Conservation (phyloP, 2,113 vertebrate genomes). For the Myrmecobius fasciatus region DNA sequence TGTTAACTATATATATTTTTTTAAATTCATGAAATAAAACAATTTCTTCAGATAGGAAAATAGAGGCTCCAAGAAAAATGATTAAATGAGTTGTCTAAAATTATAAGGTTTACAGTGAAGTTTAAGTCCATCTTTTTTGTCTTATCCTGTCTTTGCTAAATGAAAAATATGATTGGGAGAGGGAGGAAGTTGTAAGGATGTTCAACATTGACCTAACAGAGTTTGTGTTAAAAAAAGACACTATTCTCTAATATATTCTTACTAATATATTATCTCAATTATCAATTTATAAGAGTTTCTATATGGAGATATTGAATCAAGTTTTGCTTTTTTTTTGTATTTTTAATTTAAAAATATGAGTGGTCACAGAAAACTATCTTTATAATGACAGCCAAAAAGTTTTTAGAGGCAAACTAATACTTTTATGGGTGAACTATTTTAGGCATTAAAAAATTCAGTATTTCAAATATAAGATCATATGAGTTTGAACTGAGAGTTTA, state of each 20-base stretch:
- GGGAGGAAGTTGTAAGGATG: not conserved
- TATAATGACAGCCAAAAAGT: not conserved
- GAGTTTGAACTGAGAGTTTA: not conserved
- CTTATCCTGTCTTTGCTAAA: not conserved
- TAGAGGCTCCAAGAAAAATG: not conserved
- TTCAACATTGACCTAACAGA: not conserved
- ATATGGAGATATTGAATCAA: too few species aligned
- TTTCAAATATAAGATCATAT: not conserved
- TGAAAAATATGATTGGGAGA: not conserved
- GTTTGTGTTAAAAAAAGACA: not conserved
- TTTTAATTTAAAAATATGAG: not conserved
- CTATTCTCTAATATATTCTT: not conserved
- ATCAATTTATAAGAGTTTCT: not conserved
- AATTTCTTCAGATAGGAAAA: not conserved
- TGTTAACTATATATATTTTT: not conserved
- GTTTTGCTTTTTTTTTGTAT: too few species aligned
- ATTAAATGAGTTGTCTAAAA: not conserved
- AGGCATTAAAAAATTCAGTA: not conserved
- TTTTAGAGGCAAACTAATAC: not conserved
- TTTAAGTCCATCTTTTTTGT: accelerated
- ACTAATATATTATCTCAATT: not conserved
- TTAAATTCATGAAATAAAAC: not conserved
- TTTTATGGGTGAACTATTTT: not conserved
- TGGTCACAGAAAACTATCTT: not conserved
- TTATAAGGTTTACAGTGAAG: not conserved